phyloP scores from a whole-genome alignment of 2,113 vertebrate genomes.

The Rhombomys opimus region DNA sequence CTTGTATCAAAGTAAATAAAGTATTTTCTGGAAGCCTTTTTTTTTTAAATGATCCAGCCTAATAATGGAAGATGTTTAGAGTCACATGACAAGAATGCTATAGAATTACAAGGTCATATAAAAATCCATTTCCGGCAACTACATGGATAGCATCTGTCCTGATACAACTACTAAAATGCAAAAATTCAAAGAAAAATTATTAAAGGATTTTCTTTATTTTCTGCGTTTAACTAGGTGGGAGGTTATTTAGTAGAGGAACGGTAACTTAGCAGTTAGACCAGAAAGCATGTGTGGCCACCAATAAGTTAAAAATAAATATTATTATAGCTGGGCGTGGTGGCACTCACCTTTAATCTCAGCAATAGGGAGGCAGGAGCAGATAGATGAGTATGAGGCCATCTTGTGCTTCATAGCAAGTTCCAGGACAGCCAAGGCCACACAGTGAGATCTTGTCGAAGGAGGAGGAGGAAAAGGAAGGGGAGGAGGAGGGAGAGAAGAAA shows the following conservation, averaged over 20 bases:
- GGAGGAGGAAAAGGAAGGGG: not conserved
- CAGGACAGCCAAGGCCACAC: not conserved
- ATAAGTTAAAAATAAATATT: not conserved
- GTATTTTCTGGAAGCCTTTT: not conserved
- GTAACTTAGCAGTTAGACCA: not conserved
- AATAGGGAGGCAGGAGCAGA: not conserved
- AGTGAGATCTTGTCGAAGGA: not conserved
- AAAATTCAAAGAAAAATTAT: not conserved
- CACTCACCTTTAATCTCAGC: not conserved
- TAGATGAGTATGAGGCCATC: not conserved
- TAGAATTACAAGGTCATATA: not conserved
- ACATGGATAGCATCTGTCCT: not conserved
- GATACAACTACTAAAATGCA: constrained; percentile 43
- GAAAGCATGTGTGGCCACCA: not conserved
- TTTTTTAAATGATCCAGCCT: not conserved
- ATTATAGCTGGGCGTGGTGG: not conserved
- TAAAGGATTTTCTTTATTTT: not conserved
- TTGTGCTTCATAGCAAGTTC: not conserved
- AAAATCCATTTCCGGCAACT: constrained; percentile 2
- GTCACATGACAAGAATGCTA: not conserved
- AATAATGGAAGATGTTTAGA: not conserved
- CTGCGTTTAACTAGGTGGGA: not conserved
- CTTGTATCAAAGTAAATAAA: not conserved
- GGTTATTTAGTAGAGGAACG: not conserved
- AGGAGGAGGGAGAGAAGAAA: not conserved